A percentile compares a stretch with the other conserved stretches of the same genome.
These are phyloP conservation scores for Drosophila birchii DNA, from an alignment of 2,888 invertebrate species.

Conservation along the genomic window DNA sequence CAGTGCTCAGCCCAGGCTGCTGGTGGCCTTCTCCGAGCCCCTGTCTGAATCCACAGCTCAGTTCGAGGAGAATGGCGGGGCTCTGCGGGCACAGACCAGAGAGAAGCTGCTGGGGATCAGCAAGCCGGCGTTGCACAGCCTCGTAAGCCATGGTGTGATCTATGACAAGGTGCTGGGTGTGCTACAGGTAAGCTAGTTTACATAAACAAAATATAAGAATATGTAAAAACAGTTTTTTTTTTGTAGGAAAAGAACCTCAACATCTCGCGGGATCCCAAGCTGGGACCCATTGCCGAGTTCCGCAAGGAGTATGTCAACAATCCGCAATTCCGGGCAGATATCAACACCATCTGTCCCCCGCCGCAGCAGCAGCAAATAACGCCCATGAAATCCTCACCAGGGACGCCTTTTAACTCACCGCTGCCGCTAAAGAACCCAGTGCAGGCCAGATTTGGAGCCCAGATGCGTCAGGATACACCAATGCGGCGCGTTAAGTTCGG, in stretches of 20 bases:
- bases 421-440: conserved; percentile 78
- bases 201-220: not conserved
- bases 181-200: conserved; percentile 84
- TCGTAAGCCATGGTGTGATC: conserved; percentile 87
- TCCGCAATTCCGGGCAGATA: conserved; percentile 86
- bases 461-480: conserved; percentile 84
- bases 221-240: not conserved
- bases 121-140: conserved; percentile 86
- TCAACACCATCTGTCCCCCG: conserved; percentile 84
- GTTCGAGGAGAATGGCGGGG: conserved; percentile 58
- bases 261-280: conserved; percentile 86
- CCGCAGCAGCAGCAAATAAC: conserved; percentile 33
- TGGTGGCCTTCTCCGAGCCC: conserved; percentile 81
- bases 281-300: conserved; percentile 87
- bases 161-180: conserved; percentile 87
- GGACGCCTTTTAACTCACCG: conserved; percentile 81
- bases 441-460: conserved; percentile 74
- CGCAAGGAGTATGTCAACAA: conserved; percentile 87
- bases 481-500: conserved; percentile 83
- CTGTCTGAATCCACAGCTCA: conserved; percentile 68
- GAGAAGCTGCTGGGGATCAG: conserved; percentile 86
- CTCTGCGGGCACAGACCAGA: conserved; percentile 60
- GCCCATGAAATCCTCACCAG: conserved; percentile 52
- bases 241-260: conserved; percentile 86
- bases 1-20: conserved; percentile 69